Base-by-base conservation (phyloP, 2,797 vertebrate genomes). In the Sebastes cheni region DNA sequence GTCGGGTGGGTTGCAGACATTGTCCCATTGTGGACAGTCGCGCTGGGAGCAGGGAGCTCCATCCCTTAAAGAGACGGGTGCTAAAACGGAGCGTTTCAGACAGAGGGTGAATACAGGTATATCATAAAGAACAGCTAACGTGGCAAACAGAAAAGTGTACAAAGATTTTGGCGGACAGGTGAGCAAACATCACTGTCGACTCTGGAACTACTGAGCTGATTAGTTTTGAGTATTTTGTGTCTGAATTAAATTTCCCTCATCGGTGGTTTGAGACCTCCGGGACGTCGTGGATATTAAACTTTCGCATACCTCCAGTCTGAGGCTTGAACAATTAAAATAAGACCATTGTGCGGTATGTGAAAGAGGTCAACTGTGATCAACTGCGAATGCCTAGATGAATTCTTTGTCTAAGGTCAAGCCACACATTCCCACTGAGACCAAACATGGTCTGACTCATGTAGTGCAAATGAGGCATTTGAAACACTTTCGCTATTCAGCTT, bases 401-500 rank as follows among this genome's bases (percentile, higher is more conserved):
- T 93, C 89, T 91, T 87, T 74, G 80, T 87, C 82, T 82, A 89
- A 92, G 93, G 91, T 92, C 92, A 90, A 83, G 70, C 85, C 88
- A 89, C 79, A 85, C 89, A 74, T 90, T 92, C 91, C 90, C 87
- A 62, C 70, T 84, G 90, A 92, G 88, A 89, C 91, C 81, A 82
- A 94, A 91, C 85, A 80, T 67, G 90, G 80, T 86, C 84, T 93
- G 93, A 95, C 89, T 93, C 91, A 89, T 90, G 87, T 91, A 78
- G 90, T 92, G 93, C 93, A 93, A 95, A 94, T 92, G 92, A 93
- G 93, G 90, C 91, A 88, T 93, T 88, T 88, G 89, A 93, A 92
- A 94, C 92, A 93, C 86, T 90, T 84, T 70, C 72, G 79, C 90
- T 87, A 93, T 94, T 95, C 92, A 93, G 86, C 72, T 88, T 89